Evolutionary conservation across 2,113 vertebrate genomes (phyloP).

Genomic region (Ciconia boyciana): DNA sequence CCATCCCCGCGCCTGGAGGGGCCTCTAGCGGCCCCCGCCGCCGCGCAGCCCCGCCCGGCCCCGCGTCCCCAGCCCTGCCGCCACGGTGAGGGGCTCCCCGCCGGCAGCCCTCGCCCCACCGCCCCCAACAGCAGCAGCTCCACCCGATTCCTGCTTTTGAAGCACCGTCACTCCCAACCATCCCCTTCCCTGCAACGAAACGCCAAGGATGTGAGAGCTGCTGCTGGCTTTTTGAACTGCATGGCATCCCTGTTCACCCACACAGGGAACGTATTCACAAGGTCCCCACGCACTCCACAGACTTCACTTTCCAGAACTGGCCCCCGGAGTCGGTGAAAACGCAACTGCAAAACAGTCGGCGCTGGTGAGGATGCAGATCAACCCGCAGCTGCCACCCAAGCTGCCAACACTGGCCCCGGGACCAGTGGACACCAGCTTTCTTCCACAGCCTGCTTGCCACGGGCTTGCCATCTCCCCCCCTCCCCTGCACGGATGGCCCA

Average conservation of each 20-base stretch:
- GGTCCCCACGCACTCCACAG: rapidly evolving
- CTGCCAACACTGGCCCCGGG: rapidly evolving
- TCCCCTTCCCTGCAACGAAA: neutral
- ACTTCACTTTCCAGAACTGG: rapidly evolving
- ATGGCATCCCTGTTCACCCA: rapidly evolving
- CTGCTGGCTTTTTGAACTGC: too few relatives aligned
- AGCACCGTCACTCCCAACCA: neutral
- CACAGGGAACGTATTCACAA: rapidly evolving
- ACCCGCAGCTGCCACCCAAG: neutral
- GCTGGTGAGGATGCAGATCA: neutral
- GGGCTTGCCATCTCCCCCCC: neutral
- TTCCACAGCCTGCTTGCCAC: neutral
- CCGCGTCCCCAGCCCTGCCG: neutral
- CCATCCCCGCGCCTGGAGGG: neutral
- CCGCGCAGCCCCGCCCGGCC: neutral
- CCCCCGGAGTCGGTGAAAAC: neutral
- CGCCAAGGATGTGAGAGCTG: neutral
- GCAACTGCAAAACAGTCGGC: neutral
- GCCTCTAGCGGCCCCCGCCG: neutral
- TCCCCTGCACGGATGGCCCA: rapidly evolving
- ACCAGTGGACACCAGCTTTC: neutral
- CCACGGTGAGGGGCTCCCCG: too few relatives aligned
- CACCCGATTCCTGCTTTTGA: neutral
- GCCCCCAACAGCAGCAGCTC: too few relatives aligned
- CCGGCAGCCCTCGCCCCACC: too few relatives aligned